A percentile compares a stretch with the other conserved stretches of the same genome.
Conservation (phyloP, 2,888 invertebrate genomes). For the Eremobia ochroleuca region DNA sequence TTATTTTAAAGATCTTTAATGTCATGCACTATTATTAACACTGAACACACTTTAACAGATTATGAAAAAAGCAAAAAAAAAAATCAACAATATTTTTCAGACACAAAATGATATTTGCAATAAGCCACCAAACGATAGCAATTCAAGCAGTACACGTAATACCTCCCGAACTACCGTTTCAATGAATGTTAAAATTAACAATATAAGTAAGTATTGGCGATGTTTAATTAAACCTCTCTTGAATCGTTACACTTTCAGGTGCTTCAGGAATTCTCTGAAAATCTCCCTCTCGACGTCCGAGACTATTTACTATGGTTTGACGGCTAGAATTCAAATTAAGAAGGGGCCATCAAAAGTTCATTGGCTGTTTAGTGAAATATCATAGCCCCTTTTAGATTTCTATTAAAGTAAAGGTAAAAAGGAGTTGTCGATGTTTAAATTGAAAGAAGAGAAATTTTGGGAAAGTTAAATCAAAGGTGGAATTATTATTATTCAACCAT, state of each 20-base stretch:
- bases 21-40: no score
- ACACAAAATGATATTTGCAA: neutral
- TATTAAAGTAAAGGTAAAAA: constrained; percentile 35
- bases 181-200: constrained; percentile 81
- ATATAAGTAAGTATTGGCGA: constrained; percentile 73
- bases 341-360: constrained; percentile 51
- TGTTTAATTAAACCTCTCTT: constrained; percentile 79
- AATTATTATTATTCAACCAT: neutral
- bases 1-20: neutral
- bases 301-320: constrained; percentile 50
- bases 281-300: constrained; percentile 21
- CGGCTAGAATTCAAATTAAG: constrained; percentile 57
- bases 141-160: constrained; percentile 63
- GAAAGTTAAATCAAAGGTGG: neutral
- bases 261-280: constrained; percentile 58
- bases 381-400: constrained; percentile 27
- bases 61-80: neutral
- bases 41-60: neutral
- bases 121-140: constrained; percentile 3
- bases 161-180: constrained; percentile 66
- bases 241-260: constrained; percentile 64
- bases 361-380: constrained; percentile 51
- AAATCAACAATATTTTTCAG: neutral
- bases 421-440: constrained; percentile 9
- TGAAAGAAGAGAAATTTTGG: neutral